Evolutionary conservation across 1,140 invertebrate genomes (phyloP).

Genomic region (Megalonaias nervosa): DNA sequence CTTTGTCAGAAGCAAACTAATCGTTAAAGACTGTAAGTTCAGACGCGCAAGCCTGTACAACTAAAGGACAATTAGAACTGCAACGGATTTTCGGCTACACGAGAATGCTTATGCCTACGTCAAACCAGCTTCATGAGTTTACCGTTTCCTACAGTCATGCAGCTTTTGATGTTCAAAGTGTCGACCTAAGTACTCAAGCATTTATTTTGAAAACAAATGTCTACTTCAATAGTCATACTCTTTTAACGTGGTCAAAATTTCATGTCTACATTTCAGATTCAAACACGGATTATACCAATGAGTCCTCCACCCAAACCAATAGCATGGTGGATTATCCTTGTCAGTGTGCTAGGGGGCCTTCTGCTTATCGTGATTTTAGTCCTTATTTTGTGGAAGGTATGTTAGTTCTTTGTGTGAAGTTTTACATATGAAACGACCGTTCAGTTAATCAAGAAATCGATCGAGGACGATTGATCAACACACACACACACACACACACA

Average conservation of each 20-base stretch:
- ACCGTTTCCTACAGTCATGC: too few relatives aligned
- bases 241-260: not conserved
- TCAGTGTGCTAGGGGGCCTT: constrained; percentile 19
- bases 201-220: too few relatives aligned
- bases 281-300: constrained; percentile 10
- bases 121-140: too few relatives aligned
- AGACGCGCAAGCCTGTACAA: too few relatives aligned
- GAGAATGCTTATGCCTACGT: too few relatives aligned
- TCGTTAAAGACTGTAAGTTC: too few relatives aligned
- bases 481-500: not conserved
- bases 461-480: not conserved
- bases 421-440: not conserved
- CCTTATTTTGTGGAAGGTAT: constrained; percentile 22
- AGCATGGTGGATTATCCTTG: constrained; percentile 22
- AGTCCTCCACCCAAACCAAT: constrained; percentile 5
- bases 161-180: too few relatives aligned
- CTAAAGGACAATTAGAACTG: too few relatives aligned
- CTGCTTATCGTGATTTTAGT: constrained; percentile 12
- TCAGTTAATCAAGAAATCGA: not conserved
- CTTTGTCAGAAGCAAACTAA: too few relatives aligned
- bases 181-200: too few relatives aligned
- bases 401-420: not conserved
- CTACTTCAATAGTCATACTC: too few relatives aligned
- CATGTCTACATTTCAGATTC: constrained; percentile 2
- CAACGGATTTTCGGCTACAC: too few relatives aligned